These are phyloP conservation scores for Rhyacophila evoluta DNA, from an alignment of 2,888 invertebrate genomes.

Conservation along the genomic window DNA sequence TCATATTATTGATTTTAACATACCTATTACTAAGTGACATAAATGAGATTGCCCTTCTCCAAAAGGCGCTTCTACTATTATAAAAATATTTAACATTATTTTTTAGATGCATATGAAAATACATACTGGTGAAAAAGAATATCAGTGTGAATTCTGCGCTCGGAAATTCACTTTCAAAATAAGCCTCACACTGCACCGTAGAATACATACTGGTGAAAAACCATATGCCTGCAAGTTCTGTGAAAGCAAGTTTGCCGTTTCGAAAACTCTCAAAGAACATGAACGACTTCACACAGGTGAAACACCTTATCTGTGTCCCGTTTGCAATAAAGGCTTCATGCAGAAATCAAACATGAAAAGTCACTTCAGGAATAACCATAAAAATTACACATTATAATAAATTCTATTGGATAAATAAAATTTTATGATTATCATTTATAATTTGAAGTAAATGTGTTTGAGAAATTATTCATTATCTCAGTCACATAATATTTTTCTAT, in stretches of 20 bases:
- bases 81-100: too few species aligned
- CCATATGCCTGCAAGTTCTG: conserved; percentile 52
- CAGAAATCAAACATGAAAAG: conserved; percentile 55
- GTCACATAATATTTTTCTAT: too few species aligned
- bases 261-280: conserved; percentile 52
- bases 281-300: conserved; percentile 53
- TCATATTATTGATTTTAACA: too few species aligned
- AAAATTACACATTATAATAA: conserved; percentile 16
- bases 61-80: too few species aligned
- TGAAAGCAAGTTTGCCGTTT: conserved; percentile 49
- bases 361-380: conserved; percentile 52
- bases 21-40: too few species aligned
- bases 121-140: conserved; percentile 51
- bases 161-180: conserved; percentile 49
- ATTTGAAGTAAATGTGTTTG: too few species aligned
- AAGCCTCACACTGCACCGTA: conserved; percentile 45
- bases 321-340: conserved; percentile 50
- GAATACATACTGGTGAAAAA: conserved; percentile 51
- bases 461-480: too few species aligned
- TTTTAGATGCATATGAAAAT: conserved; percentile 50
- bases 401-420: background rate
- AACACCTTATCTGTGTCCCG: conserved; percentile 51
- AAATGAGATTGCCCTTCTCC: too few species aligned
- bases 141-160: conserved; percentile 48
- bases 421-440: too few species aligned